Conservation (phyloP, 2,113 vertebrate species). For the Clupea harengus region DNA sequence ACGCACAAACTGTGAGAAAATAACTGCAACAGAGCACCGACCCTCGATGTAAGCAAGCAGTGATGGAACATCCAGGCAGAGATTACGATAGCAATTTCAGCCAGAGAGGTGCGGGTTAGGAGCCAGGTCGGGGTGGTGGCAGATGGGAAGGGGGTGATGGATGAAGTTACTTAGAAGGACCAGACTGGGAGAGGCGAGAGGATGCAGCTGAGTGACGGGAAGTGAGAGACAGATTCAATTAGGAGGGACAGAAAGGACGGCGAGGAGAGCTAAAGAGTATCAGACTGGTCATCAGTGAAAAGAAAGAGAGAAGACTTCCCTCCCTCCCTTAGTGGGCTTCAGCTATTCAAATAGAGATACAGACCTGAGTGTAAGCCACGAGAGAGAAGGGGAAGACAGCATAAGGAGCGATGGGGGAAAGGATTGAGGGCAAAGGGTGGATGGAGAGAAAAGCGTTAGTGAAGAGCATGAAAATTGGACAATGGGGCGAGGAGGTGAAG, state of each 20-base stretch:
- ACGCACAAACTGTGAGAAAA: background rate
- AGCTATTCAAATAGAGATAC: conserved; percentile 51
- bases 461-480: conserved; percentile 1
- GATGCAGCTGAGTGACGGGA: background rate
- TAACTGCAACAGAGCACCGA: background rate
- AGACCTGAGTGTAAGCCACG: conserved; percentile 35
- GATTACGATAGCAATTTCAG: conserved; percentile 15
- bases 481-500: conserved; percentile 13
- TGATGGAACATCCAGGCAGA: background rate
- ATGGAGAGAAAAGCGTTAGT: conserved; percentile 32
- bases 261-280: background rate
- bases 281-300: conserved; percentile 22
- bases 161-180: background rate
- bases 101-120: background rate
- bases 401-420: conserved; percentile 4
- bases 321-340: conserved; percentile 25
- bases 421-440: conserved; percentile 10
- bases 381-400: conserved; percentile 10
- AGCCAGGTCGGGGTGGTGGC: background rate
- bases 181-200: background rate
- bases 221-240: conserved; percentile 11
- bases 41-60: background rate
- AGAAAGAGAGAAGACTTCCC: conserved; percentile 33
- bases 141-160: background rate
- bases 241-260: background rate